Evolutionary conservation across 2,888 invertebrate genomes (phyloP), one percentile per base, ranked within the genome.

Genomic region (Lasioglossum lativentre): DNA sequence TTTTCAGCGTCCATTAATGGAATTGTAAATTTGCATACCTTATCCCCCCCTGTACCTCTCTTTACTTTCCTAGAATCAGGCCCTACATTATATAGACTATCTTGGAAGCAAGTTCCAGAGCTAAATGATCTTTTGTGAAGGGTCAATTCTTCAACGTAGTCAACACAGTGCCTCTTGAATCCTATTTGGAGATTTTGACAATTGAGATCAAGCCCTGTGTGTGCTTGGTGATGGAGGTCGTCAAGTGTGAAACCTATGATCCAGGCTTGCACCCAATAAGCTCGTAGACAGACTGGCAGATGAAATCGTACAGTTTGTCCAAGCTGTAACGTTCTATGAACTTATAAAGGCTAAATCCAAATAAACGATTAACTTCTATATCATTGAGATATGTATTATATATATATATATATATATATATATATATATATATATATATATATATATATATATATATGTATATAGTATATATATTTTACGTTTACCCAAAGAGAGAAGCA

Each of bases 401-500:
- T 75, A 47, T 47, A 47, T 47, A 47, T 47, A 19, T 47, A 68
- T n/a, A 82, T 74, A 89, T 86, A 87, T 45, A 45, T 14, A 14
- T 14, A 45, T 45, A 16, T 45, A 45, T 47, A 47, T 19, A 47
- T 47, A 38, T 38, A 38, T 80, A 87, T 56, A 92, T 93, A 93
- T 93, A 91, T 93, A 92, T 94, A 45, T 14, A 14, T 14, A 45
- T 45, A 16, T 45, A 45, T 47, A 47, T 19, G 19, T 47, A 38
- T 38, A 38, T 80, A 87, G n/a, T 56, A 92, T 93, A 93, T 93
- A 91, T 93, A 92, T 94, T 93, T 93, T 93, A 94, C 93, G 92
- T 94, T 93, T 94, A 93, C 91, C 94, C 93, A 94, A 94, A 94
- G 94, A 95, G 91, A 94, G 91, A 90, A 91, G 89, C 85, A 85